Evolutionary conservation across 1,140 invertebrate species (phyloP), one percentile per base, ranked within the genome.

Genomic region (Paralvinella palmiformis): DNA sequence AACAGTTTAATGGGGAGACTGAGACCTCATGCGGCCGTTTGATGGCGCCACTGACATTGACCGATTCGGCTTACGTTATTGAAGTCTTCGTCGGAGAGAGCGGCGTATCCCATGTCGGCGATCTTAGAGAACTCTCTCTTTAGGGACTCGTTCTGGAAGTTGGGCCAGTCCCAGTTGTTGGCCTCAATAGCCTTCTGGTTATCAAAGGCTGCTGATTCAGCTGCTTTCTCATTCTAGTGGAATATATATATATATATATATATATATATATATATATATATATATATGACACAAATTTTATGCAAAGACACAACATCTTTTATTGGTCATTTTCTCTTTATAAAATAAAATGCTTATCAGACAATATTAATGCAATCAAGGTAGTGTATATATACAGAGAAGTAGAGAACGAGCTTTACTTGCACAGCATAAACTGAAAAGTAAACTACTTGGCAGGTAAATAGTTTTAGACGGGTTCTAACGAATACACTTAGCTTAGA

Each of bases 51-150:
- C n/a, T n/a, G n/a, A n/a, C n/a, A n/a, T n/a, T n/a, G n/a, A n/a
- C n/a, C n/a, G n/a, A n/a, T n/a, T n/a, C n/a, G n/a, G 20, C 35
- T 10, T 36, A 65, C 63, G 41, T 29, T 61, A 22, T 31, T 33
- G 15, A 65, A 36, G 27, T 65, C 63, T 22, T 50, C 45, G 4
- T 60, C 58, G 33, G 57, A 29, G 29, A 93, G 78, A 1, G 87
- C 88, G 0, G 88, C 79, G 0, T 83, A 81, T 0, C 92, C 92
- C 1, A 93, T 88, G 44, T 88, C 86, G 5, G 89, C 88, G 31
- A 93, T 83, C 63, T 89, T 85, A 70, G 86, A 85, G 6, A 94
- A 80, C 73, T 92, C 88, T 65, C 92, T 80, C 71, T 85, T 86
- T 0, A 88, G 84, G 5, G 80, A 73, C 17, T 85, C 84, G 77